Base-by-base conservation (phyloP, 2,113 vertebrate species). In the Crotalus tigris region DNA sequence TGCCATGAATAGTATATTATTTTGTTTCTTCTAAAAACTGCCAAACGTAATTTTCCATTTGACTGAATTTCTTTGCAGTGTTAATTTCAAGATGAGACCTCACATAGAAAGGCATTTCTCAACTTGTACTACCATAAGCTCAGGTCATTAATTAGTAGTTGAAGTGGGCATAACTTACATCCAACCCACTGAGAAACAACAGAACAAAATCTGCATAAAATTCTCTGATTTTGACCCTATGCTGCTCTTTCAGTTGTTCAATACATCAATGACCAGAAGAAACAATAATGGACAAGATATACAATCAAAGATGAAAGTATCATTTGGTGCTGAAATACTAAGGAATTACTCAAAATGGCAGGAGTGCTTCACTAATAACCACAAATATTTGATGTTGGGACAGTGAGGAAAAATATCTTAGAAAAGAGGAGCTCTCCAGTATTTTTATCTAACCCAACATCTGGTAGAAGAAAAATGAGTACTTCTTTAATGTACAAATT, bases 111-210 rank as follows among this genome's bases (percentile, higher is more conserved):
- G 5, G 29, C 1, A 86, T 46, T 9, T 90, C n/a, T 58, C n/a
- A 51, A 26, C 33, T 49, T 51, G 94, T 93, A 92, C 93, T 87
- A 88, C 88, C 92, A 88, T 94, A 87, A 0, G 0, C 2, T 58
- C 5, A 58, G 33, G 54, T 55, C 93, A 39, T 0, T 55, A 87
- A 92, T 55, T 49, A 55, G n/a, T 49, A 23, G 46, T 21, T 86
- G 10, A 61, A 44, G 85, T 33, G 8, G 51, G 88, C 24, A 26
- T 49, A 88, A 44, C 7, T 5, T 93, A 0, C 39, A 19, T 0
- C 51, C 88, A 88, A 29, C 94, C 91, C 92, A 46, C 89, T 93
- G 94, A 85, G 93, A 92, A 95, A 92, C 0, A 86, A 55, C 26
- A 95, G 94, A 91, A 33, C 90, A 86, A 87, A 39, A 44, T 44